Evolutionary conservation across 2,113 vertebrate genomes (phyloP), one percentile per base, ranked within the genome.

Genomic region (Gasterosteus aculeatus): DNA sequence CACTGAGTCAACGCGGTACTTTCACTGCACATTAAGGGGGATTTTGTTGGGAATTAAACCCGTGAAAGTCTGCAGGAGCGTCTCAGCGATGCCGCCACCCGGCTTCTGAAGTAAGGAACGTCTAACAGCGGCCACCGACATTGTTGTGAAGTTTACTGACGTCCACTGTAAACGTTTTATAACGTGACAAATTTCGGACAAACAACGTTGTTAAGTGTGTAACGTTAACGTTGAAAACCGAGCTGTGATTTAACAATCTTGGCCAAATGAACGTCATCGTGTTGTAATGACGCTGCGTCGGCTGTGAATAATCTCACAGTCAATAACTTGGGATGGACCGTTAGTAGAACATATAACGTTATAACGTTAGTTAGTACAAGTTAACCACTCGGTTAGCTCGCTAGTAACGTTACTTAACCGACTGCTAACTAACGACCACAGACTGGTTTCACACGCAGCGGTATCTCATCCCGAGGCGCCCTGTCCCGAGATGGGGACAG

Each of bases 31-130:
- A 3, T 42, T 42, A 68, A 2, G 22, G 41, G 42, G 68, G 46
- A 47, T 33, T 38, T 38, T 18, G 29, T 42, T 18, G 51, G 53
- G 63, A 26, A 38, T 69, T 42, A 61, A 86, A 69, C 4, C 76
- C 18, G 51, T 38, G 38, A 60, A 44, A 16, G 33, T 14, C 19
- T 0, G 15, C 10, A 0, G 8, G 1, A 31, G 19, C n/a, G 64
- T 12, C 5, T 47, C 79, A 31, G 66, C 39, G 1, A 88, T 81
- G 86, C 3, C 51, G 66, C 6, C 69, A 7, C 53, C 69, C 46
- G 15, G 57, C 42, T 68, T 18, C 3, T 87, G n/a, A 86, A 59
- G 83, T 82, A 18, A 81, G 85, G 75, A 65, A 0, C 10, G 22
- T 44, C 42, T 44, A 44, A 44, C 10, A 44, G 42, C 42, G 42